Conservation (phyloP, 2,113 vertebrate species). For the Pitta sordida region DNA sequence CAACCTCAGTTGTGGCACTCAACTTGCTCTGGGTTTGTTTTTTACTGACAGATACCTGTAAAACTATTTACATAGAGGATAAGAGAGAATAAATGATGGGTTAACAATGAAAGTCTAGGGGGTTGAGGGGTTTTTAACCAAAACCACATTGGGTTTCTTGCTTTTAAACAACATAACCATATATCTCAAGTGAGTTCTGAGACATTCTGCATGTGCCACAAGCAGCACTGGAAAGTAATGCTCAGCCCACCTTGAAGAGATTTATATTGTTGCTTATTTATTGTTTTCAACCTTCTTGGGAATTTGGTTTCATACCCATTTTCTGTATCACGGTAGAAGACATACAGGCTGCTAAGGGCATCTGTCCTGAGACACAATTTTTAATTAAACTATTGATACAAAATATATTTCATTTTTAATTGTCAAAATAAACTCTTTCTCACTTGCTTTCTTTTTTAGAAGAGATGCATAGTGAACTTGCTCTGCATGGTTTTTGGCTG, state of each 20-base stretch:
- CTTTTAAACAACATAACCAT: background rate
- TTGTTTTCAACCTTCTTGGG: background rate
- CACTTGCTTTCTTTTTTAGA: background rate
- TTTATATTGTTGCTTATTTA: background rate
- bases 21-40: background rate
- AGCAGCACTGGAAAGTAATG: background rate
- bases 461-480: background rate
- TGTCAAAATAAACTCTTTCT: background rate
- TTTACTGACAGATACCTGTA: background rate
- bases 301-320: background rate
- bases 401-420: background rate
- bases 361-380: background rate
- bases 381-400: background rate
- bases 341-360: background rate
- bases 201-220: background rate
- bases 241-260: background rate
- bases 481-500: slow-evolving; percentile 28
- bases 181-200: background rate
- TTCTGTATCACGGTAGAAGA: background rate
- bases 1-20: background rate
- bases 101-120: background rate
- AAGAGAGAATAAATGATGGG: background rate
- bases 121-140: background rate
- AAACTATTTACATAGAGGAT: background rate
- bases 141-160: background rate